These are phyloP conservation scores for Elysia crispata DNA, from an alignment of 2,888 invertebrate species.

Conservation along the genomic window DNA sequence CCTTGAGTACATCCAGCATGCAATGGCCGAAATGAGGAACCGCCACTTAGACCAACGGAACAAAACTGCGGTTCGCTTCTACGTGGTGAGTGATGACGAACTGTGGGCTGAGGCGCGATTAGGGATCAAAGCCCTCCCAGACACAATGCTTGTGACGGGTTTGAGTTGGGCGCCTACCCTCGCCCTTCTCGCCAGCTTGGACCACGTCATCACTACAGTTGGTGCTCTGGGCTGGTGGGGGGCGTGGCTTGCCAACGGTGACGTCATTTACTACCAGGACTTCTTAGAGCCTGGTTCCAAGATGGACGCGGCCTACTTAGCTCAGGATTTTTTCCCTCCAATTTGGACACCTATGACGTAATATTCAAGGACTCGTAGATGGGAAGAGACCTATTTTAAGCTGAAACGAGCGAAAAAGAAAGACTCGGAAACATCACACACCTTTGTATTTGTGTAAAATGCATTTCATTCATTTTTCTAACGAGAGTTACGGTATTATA, in stretches of 20 bases:
- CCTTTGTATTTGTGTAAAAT: no score
- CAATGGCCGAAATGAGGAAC: not conserved
- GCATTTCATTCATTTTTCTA: no score
- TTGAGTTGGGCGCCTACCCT: not conserved
- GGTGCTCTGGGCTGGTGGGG: slow-evolving; percentile 35
- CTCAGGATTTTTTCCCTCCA: not conserved
- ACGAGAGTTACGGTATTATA: no score
- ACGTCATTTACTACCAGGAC: slow-evolving; percentile 1
- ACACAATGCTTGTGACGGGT: not conserved
- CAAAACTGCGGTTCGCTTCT: not conserved
- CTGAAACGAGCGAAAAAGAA: no score
- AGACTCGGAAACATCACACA: no score
- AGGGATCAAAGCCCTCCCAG: no score
- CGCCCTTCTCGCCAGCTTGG: not conserved
- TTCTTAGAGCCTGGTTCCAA: not conserved
- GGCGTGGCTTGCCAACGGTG: slow-evolving; percentile 19
- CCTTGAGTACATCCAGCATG: not conserved
- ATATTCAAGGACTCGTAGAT: not conserved
- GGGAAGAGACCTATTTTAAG: no score
- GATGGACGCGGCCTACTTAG: not conserved
- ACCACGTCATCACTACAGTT: slow-evolving; percentile 1
- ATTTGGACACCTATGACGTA: not conserved
- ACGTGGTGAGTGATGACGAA: not conserved
- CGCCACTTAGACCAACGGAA: no score
- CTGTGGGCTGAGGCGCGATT: no score